Conservation (phyloP, 2,113 vertebrate genomes). For the Boulengeromyrus knoepffleri region DNA sequence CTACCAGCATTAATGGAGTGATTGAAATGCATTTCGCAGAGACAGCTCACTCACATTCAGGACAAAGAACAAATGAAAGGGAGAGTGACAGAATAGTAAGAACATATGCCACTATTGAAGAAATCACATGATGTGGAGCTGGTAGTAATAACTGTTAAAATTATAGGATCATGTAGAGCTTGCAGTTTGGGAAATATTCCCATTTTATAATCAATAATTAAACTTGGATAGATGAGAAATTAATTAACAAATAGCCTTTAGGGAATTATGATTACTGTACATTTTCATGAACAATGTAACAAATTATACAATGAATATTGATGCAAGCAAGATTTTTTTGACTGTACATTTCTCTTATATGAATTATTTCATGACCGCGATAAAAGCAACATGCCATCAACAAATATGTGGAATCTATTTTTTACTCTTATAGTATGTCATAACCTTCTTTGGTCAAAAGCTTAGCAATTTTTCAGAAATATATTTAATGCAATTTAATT, state of each 20-base stretch:
- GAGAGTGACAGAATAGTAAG: background rate
- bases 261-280: background rate
- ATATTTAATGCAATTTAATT: background rate
- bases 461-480: background rate
- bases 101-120: background rate
- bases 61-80: background rate
- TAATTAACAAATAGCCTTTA: background rate
- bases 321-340: background rate
- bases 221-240: background rate
- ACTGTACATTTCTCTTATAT: background rate
- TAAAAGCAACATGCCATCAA: background rate
- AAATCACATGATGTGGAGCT: background rate
- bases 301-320: background rate
- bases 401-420: background rate
- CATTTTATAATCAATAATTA: background rate
- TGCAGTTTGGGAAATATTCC: background rate
- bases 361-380: background rate
- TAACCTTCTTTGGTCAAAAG: background rate
- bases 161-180: background rate
- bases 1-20: slow-evolving; percentile 18
- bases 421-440: background rate
- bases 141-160: background rate
- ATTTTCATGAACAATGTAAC: background rate
- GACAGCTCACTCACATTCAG: slow-evolving; percentile 2
- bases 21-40: slow-evolving; percentile 19